Evolutionary conservation across 2,797 vertebrate species (phyloP).

Genomic region (Tapera naevia): DNA sequence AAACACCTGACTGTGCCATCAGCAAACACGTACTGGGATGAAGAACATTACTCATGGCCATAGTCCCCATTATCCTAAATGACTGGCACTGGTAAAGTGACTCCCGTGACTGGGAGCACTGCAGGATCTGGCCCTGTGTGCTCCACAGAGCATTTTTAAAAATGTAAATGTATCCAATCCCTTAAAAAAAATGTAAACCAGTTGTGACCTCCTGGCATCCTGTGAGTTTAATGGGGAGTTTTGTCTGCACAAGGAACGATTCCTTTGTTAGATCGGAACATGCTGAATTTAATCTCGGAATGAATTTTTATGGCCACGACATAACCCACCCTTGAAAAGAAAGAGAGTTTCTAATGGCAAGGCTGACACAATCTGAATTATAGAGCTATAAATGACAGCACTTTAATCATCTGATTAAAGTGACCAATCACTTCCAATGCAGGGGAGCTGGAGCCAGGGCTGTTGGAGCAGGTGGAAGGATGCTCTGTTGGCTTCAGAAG

Average conservation of each 20-base stretch:
- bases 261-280: neutral
- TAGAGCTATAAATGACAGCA: neutral
- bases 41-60: neutral
- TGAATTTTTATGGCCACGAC: constrained; percentile 12
- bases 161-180: neutral
- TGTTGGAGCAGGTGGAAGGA: neutral
- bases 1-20: neutral
- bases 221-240: neutral
- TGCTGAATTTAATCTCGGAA: neutral
- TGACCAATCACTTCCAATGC: neutral
- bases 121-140: neutral
- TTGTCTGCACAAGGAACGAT: neutral
- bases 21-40: neutral
- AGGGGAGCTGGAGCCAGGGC: neutral
- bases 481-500: neutral
- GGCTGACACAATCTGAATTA: constrained; percentile 8
- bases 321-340: neutral
- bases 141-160: neutral
- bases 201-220: neutral
- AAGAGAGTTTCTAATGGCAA: constrained; percentile 3
- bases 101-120: too few species aligned
- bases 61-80: neutral
- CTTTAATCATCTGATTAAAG: neutral
- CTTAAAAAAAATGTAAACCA: neutral
- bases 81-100: neutral